phyloP scores from a whole-genome alignment of 2,113 vertebrate species.

The Heliornis fulica region DNA sequence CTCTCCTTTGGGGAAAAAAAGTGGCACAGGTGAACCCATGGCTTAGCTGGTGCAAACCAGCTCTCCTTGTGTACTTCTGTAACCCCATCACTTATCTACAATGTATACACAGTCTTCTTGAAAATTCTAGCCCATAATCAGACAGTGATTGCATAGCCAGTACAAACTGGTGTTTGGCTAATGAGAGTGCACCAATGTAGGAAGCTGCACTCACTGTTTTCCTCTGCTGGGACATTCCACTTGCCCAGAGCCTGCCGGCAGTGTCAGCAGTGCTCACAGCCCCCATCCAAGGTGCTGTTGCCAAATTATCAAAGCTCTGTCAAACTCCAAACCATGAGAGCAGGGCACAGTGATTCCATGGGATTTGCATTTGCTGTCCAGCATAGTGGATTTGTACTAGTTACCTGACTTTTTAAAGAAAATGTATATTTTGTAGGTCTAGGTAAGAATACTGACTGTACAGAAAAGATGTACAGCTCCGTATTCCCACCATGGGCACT shows the following conservation, averaged over 20 bases:
- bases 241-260: neutral
- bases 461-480: neutral
- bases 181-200: rapidly evolving
- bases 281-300: rapidly evolving
- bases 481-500: neutral
- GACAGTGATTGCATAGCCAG: neutral
- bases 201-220: neutral
- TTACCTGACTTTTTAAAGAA: neutral
- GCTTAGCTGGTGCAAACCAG: neutral
- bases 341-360: neutral
- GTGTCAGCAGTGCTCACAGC: neutral
- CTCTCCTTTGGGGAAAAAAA: neutral
- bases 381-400: neutral
- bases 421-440: neutral
- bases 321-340: neutral
- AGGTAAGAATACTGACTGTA: neutral
- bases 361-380: neutral
- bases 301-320: neutral
- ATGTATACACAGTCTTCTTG: neutral
- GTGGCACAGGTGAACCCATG: neutral
- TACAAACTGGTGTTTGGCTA: neutral
- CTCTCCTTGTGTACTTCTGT: neutral
- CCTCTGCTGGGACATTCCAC: neutral
- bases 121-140: neutral
- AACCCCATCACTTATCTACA: neutral